Base-by-base conservation (phyloP, 2,113 vertebrate species). In the Thalassarche chlororhynchos region DNA sequence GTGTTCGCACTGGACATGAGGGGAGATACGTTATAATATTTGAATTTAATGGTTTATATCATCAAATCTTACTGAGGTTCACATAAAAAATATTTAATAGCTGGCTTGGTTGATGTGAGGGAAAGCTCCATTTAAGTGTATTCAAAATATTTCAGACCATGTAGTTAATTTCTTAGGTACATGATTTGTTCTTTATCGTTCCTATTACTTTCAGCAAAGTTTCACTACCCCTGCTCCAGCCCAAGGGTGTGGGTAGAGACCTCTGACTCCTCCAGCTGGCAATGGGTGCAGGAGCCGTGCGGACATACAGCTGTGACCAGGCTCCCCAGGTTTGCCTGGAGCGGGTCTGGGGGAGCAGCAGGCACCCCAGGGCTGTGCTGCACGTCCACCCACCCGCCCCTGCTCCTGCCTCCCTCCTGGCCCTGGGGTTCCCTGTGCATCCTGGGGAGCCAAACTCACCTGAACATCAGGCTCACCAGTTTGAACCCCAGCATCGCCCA, bases 101-200 rank as follows among this genome's bases (percentile, higher is more conserved):
- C 42, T 84, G 17, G 3, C 15, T 93, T 85, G 29, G 40, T 17
- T 54, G 54, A 61, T 69, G 9, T 65, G 21, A 80, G 17, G 7
- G 28, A 93, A 95, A 91, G 8, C 58, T 80, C 25, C 31, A 79
- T 91, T 91, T 93, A 78, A 89, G 94, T 83, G 25, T 65, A 72
- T 76, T 87, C 25, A 69, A 91, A 95, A 38, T 93, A 80, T 79
- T 85, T 91, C 65, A 87, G 34, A 72, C 17, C 7, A 14, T 7
- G 7, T 23, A 52, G 49, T 86, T 89, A 71, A 84, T 87, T 87
- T 89, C 61, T 55, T 25, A 55, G 20, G 47, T 44, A 14, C 3
- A 24, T 25, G 4, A 46, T 28, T 70, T 66, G 57, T 65, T 82
- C 28, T 18, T 54, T 28, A 38, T 72, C 74, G 1, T 40, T 90